Base-by-base conservation (phyloP, 2,888 invertebrate species). In the Dusona sp. region DNA sequence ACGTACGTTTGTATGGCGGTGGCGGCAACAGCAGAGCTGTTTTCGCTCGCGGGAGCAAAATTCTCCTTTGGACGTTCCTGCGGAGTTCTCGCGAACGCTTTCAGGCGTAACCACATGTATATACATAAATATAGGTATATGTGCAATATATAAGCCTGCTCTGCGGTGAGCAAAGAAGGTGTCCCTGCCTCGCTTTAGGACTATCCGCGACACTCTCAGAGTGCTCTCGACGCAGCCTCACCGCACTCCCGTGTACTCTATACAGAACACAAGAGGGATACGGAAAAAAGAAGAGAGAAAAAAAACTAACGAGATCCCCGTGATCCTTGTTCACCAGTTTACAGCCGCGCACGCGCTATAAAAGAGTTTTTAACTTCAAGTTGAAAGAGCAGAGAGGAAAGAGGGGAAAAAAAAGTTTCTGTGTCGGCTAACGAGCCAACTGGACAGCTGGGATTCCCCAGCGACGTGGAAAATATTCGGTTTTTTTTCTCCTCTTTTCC, bases 41-140 rank as follows among this genome's bases (percentile, higher is more conserved):
- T 72, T 42, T 57, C 65, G 72, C 84, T 80, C 77, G 67, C 79
- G 74, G 70, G 85, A 85, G 85, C 74, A 67, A 81, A 82, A 86
- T 70, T 86, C 86, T 78, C 36, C 81, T 78, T 85, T 86, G 84
- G 85, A 85, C 87, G 83, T 87, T 83, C 84, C 84, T 80, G 86
- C 86, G 82, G 87, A 85, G 87, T 75, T 84, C 77, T 85, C 75
- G 80, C 86, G 57, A 83, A 86, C 86, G 87, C 90, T 89, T 87
- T 90, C 88, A 88, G 88, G 87, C 89, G 90, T 90, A 90, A 89
- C 88, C 77, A 81, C 68, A 72, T 38, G 48, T 36, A 70, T 87
- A 22, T 68, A 68, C 42, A 36, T 72, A 9, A 51, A 8, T 57
- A 36, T 61, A 57, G 22, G 13, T 29, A 61, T 51, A 61, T 25